These are phyloP conservation scores for Jordanella pulchra DNA, from an alignment of 2,797 vertebrate genomes.

Conservation along the genomic window DNA sequence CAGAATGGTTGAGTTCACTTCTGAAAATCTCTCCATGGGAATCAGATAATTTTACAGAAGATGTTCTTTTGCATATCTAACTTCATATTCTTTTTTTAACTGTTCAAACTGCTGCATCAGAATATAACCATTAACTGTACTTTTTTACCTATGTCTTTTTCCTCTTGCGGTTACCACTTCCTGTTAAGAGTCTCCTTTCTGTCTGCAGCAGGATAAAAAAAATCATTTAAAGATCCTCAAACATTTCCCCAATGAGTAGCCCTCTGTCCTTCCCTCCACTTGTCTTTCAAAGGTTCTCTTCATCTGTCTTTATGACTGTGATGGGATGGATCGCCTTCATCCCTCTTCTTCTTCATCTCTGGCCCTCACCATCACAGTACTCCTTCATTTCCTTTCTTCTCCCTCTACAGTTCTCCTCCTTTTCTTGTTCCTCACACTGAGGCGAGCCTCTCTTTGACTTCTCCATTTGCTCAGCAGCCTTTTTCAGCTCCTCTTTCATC, in stretches of 20 bases:
- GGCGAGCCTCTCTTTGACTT: slow-evolving; percentile 34
- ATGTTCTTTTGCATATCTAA: not conserved
- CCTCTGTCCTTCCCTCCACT: slow-evolving; percentile 27
- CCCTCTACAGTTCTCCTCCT: slow-evolving; percentile 22
- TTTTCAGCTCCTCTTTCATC: slow-evolving; percentile 47
- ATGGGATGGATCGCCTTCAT: slow-evolving; percentile 49
- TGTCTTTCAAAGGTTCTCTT: slow-evolving; percentile 39
- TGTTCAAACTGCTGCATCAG: slow-evolving; percentile 7
- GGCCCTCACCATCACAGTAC: slow-evolving; percentile 44
- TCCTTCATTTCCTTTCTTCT: slow-evolving; percentile 47
- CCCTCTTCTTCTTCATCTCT: slow-evolving; percentile 46
- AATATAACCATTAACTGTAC: not conserved
- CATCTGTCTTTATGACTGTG: slow-evolving; percentile 30
- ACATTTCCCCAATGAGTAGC: slow-evolving; percentile 21
- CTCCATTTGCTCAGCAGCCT: slow-evolving; percentile 41
- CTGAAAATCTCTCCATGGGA: not conserved
- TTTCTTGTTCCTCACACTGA: slow-evolving; percentile 30
- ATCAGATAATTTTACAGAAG: not conserved
- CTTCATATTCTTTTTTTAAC: slow-evolving; percentile 6
- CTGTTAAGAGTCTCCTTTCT: slow-evolving; percentile 34
- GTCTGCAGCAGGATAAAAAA: slow-evolving; percentile 6
- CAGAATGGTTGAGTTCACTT: not conserved
- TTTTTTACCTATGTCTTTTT: slow-evolving; percentile 4
- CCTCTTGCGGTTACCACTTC: slow-evolving; percentile 20
- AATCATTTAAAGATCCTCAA: slow-evolving; percentile 27